A percentile compares a stretch with the other conserved stretches of the same genome.
Conservation (phyloP, 2,888 invertebrate genomes). For the Rosalia funebris region DNA sequence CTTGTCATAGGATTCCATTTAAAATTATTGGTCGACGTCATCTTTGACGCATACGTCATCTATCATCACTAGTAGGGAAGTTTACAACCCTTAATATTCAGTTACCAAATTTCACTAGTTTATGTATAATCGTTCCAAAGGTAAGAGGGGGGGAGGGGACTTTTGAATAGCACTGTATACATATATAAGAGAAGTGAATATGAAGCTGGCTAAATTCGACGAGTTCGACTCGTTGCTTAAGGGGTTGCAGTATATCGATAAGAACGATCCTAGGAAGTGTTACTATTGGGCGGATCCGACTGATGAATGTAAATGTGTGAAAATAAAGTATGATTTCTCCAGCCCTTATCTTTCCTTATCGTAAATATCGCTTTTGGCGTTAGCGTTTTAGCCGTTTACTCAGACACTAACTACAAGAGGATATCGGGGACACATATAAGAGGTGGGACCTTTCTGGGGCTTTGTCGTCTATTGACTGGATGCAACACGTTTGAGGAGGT, state of each 20-base stretch:
- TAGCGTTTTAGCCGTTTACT: conserved; percentile 91
- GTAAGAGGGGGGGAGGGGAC: too few relatives aligned
- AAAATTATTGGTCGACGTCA: too few relatives aligned
- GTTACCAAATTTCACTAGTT: too few relatives aligned
- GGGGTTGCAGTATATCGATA: conserved; percentile 93
- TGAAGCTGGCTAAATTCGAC: conserved; percentile 94
- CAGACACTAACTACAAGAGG: conserved; percentile 87
- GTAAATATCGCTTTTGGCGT: conserved; percentile 99
- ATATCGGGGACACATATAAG: conserved; percentile 97
- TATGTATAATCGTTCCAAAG: too few relatives aligned
- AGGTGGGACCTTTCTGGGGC: conserved; percentile 96
- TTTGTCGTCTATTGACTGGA: conserved; percentile 95
- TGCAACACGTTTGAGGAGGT: conserved; percentile 98
- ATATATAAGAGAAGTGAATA: conserved; percentile 94
- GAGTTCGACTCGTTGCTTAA: conserved; percentile 95
- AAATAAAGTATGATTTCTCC: conserved; percentile 76
- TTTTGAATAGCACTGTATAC: too few relatives aligned
- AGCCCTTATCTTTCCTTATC: conserved; percentile 80
- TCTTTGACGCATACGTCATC: too few relatives aligned
- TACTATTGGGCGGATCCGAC: conserved; percentile 93
- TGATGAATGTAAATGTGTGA: conserved; percentile 73
- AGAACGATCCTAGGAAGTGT: conserved; percentile 89
- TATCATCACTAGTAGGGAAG: too few relatives aligned
- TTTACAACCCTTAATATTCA: too few relatives aligned
- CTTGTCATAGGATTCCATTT: too few relatives aligned